Evolutionary conservation across 2,888 invertebrate genomes (phyloP).

Genomic region (Thereva unica): DNA sequence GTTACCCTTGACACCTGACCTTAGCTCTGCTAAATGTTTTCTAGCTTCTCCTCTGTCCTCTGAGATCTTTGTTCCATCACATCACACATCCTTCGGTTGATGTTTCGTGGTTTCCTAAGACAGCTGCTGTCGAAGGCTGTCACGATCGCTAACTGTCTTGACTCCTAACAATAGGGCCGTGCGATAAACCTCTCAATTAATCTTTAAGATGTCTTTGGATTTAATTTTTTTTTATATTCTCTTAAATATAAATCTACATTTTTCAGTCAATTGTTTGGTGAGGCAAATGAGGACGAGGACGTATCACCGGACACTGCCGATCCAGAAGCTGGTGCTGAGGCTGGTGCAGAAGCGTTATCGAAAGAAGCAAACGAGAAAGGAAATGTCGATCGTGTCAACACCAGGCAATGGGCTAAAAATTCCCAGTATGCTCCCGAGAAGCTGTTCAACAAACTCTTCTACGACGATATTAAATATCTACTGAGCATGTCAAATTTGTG

Average conservation of each 20-base stretch:
- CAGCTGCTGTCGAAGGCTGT: too few relatives aligned
- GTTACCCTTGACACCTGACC: too few relatives aligned
- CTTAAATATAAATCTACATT: slow-evolving; percentile 39
- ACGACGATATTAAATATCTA: slow-evolving; percentile 92
- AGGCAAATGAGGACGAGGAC: slow-evolving; percentile 94
- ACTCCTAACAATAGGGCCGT: too few relatives aligned
- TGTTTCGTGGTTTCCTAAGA: too few relatives aligned
- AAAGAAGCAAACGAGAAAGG: slow-evolving; percentile 53
- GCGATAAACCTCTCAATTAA: too few relatives aligned
- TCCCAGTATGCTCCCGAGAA: slow-evolving; percentile 80
- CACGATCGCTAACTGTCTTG: too few relatives aligned
- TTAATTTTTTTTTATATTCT: slow-evolving; percentile 5
- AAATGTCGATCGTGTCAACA: slow-evolving; percentile 69
- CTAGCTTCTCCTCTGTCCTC: too few relatives aligned
- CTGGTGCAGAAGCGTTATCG: slow-evolving; percentile 65
- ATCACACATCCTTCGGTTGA: too few relatives aligned
- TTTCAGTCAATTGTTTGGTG: slow-evolving; percentile 92
- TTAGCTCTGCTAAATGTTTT: too few relatives aligned
- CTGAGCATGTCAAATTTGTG: slow-evolving; percentile 94
- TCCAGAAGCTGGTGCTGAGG: slow-evolving; percentile 82
- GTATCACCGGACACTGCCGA: slow-evolving; percentile 97
- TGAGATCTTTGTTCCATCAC: too few relatives aligned
- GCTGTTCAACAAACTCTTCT: slow-evolving; percentile 90
- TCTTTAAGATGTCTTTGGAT: not conserved
- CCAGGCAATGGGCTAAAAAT: slow-evolving; percentile 86